Base-by-base conservation (phyloP, 2,888 invertebrate species). In the Noctua janthina region DNA sequence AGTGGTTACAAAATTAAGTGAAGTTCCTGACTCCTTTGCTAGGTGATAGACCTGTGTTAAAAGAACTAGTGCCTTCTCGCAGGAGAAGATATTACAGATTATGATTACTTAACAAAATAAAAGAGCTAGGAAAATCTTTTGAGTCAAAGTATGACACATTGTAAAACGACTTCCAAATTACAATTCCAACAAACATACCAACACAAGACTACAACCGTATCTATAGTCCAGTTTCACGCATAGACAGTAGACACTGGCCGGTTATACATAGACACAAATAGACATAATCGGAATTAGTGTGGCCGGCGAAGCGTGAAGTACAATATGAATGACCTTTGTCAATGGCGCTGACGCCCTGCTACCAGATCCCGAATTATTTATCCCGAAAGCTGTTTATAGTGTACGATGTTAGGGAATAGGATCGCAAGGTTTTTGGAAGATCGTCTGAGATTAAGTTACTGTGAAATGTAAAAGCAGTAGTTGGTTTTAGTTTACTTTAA, bases 311-410 rank as follows among this genome's bases (percentile, higher is more conserved):
- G 94, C 96, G 94, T 93, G 93, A 94, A 93, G 91, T 94, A 95
- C 95, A 95, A 94, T 95, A 96, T 95, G 95, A 94, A 96, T 96
- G 96, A 96, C 96, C 96, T 95, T 95, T 96, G 95, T 95, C 95
- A 95, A 94, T 94, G 93, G 92, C 86, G 90, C 93, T 94, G 95
- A 94, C 94, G 94, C 94, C 92, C 92, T 62, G 85, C 87, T 86
- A 81, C 83, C 85, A 84, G 83, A 86, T 80, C 91, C 93, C 92
- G 92, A 95, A 95, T 95, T 94, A 94, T 95, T 94, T 91, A 92
- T 91, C 91, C 89, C 78, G 29, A 62, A 73, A 76, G 64, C 62
- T 69, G 17, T 92, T 95, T 94, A 94, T 54, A 93, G 7, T 62
- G 8, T 62, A 88, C 94, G 94, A 92, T 87, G 69, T 79, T 46